Evolutionary conservation across 2,797 vertebrate genomes (phyloP).

Genomic region (Peromyscus aztecus): DNA sequence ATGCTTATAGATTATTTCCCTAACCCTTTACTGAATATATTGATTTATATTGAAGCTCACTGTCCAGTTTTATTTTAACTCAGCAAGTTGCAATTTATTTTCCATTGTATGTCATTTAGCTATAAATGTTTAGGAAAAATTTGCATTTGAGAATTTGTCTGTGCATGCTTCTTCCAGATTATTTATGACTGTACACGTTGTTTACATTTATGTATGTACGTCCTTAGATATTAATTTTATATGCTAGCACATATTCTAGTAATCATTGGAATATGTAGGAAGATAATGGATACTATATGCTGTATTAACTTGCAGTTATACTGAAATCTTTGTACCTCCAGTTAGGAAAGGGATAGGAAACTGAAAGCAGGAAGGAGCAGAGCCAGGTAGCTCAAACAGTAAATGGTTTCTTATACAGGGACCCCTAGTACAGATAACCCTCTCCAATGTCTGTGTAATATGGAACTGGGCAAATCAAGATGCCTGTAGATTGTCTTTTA

Average conservation of each 20-base stretch:
- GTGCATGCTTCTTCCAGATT: neutral
- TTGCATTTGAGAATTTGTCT: neutral
- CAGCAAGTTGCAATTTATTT: constrained; percentile 4
- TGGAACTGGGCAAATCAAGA: neutral
- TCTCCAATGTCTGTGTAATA: neutral
- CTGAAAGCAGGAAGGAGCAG: neutral
- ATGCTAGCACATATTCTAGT: neutral
- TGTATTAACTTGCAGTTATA: neutral
- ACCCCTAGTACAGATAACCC: neutral
- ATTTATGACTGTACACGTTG: constrained; percentile 29
- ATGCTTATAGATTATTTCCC: neutral
- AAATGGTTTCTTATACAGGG: neutral
- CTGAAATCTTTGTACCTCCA: neutral
- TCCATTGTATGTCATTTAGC: neutral
- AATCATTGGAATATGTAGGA: neutral
- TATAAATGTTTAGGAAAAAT: neutral
- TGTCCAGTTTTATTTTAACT: constrained; percentile 29
- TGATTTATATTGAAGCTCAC: constrained; percentile 2
- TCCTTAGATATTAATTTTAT: neutral
- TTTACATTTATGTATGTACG: neutral
- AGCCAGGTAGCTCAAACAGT: neutral
- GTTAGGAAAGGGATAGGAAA: neutral
- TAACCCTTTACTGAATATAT: neutral
- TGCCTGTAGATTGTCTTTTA: neutral
- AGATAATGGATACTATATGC: neutral